Evolutionary conservation across 2,888 invertebrate genomes (phyloP), one percentile per base, ranked within the genome.

Genomic region (Drosophila pseudotakahashii): DNA sequence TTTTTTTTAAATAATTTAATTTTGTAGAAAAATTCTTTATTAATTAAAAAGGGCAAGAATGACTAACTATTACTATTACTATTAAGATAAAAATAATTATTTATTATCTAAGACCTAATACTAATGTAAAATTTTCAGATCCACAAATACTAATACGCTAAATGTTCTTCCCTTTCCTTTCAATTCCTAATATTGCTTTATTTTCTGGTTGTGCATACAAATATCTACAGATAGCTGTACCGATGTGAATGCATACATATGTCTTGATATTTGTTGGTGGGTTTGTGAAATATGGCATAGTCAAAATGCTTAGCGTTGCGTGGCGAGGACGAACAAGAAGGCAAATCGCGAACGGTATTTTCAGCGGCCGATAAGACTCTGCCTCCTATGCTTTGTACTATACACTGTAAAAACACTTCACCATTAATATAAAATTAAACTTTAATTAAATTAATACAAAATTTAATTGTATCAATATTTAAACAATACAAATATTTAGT

Each of bases 271-370:
- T 61, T 70, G 72, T 54, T 54, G 52, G 58, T 57, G 58, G 42
- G 48, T 67, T 62, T 77, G 72, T 72, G 75, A 71, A 71, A 79
- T 77, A 69, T 79, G 80, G 54, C 80, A 79, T 67, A 72, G 68
- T 39, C 72, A 61, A 79, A 79, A 75, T 78, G 78, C 78, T 77
- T 72, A 75, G 61, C 78, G 75, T 79, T 67, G 61, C 80, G 72
- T 77, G 64, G 60, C 52, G 36, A 52, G 48, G 41, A 48, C 52
- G 57, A 61, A 79, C 79, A 66, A 77, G 79, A 63, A 76, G 62
- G 69, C 73, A 69, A 73, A 77, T 64, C 77, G 73, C 79, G 79
- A 76, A 67, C 73, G 69, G 62, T 68, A 69, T 69, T 72, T 74
- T 26, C 45, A 59, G 42, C 61, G 53, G 73, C 73, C 74, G 77